phyloP scores from a whole-genome alignment of 2,113 vertebrate species.

The Lycaon pictus region DNA sequence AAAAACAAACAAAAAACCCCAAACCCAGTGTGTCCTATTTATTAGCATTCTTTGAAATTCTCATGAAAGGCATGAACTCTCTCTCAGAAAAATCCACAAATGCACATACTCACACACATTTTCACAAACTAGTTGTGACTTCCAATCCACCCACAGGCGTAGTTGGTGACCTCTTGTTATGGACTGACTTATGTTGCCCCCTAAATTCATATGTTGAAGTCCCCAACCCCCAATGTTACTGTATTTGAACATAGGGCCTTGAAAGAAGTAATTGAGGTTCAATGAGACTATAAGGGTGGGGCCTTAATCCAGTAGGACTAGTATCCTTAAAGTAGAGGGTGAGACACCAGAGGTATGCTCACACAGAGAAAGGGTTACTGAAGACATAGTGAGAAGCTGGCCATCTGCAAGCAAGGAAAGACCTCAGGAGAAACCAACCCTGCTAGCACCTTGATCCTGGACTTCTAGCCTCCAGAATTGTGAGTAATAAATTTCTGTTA shows the following conservation, averaged over 20 bases:
- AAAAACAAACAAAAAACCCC: too few species aligned
- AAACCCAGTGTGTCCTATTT: not conserved
- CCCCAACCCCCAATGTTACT: not conserved
- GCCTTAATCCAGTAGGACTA: not conserved
- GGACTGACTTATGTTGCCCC: not conserved
- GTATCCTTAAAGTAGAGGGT: not conserved
- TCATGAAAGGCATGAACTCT: not conserved
- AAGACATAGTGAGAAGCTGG: not conserved
- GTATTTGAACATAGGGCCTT: not conserved
- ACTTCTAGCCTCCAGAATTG: not conserved
- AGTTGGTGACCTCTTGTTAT: not conserved
- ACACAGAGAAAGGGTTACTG: not conserved
- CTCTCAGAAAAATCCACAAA: not conserved
- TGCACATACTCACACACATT: not conserved
- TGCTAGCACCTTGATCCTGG: not conserved
- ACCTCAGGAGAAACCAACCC: not conserved
- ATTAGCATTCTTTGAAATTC: slow-evolving; percentile 14
- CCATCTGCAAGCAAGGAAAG: not conserved
- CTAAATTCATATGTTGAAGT: not conserved
- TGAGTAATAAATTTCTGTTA: not conserved
- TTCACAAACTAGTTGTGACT: not conserved
- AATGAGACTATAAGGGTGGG: not conserved
- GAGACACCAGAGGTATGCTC: not conserved
- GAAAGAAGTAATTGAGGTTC: not conserved
- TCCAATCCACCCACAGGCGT: not conserved